These are phyloP conservation scores for Odontamblyopus lacepedii DNA, from an alignment of 2,797 vertebrate genomes.

Conservation along the genomic window DNA sequence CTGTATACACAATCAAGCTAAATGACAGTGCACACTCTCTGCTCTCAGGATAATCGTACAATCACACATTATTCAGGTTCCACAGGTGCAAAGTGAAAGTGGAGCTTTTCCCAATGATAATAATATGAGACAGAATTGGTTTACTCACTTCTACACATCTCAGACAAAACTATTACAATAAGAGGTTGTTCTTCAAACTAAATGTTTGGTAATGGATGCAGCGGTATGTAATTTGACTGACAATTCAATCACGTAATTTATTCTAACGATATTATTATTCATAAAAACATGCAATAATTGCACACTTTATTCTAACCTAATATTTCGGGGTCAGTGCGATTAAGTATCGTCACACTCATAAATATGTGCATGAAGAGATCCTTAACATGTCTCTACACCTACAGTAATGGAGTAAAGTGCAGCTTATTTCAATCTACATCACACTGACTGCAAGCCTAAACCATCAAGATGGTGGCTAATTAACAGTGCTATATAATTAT, in stretches of 20 bases:
- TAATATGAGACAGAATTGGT: conserved; percentile 64
- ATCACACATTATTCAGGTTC: conserved; percentile 77
- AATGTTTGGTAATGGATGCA: conserved; percentile 43
- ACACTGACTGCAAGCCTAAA: conserved; percentile 1
- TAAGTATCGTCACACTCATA: neutral
- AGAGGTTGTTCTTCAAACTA: conserved; percentile 38
- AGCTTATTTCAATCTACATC: neutral
- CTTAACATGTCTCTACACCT: neutral
- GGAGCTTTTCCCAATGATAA: conserved; percentile 51
- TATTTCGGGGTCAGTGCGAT: too few relatives aligned
- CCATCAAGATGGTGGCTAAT: conserved; percentile 48
- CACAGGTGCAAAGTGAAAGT: conserved; percentile 63
- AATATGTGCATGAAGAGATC: neutral
- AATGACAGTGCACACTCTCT: conserved; percentile 62
- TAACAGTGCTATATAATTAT: conserved; percentile 51
- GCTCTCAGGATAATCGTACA: conserved; percentile 68
- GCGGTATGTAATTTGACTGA: conserved; percentile 31
- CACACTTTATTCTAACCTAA: too few relatives aligned
- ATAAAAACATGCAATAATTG: conserved; percentile 10
- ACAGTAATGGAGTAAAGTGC: neutral
- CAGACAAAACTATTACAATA: conserved; percentile 48
- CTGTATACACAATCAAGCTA: conserved; percentile 59
- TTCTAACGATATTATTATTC: conserved; percentile 3
- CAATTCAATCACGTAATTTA: conserved; percentile 13
- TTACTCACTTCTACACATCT: conserved; percentile 46